Conservation (phyloP, 2,113 vertebrate species). For the Prunella himalayana region DNA sequence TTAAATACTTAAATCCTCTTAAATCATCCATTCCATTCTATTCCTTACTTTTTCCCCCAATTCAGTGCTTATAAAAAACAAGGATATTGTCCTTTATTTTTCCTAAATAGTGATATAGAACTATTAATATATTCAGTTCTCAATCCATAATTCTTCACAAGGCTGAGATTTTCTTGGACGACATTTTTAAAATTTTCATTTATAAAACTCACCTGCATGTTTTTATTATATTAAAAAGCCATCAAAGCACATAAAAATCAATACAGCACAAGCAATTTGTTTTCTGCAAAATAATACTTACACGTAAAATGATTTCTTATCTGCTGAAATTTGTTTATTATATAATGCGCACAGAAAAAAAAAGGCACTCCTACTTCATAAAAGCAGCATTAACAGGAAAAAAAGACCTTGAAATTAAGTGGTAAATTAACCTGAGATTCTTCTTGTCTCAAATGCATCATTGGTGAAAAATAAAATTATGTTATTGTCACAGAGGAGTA, state of each 20-base stretch:
- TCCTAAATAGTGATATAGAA: not conserved
- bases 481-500: not conserved
- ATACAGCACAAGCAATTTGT: not conserved
- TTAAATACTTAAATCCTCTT: conserved; percentile 30
- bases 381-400: not conserved
- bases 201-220: not conserved
- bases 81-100: not conserved
- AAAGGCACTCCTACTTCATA: not conserved
- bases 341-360: not conserved
- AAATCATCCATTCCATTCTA: not conserved
- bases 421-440: not conserved
- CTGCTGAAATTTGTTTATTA: not conserved
- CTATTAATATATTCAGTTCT: not conserved
- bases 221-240: not conserved
- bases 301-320: not conserved
- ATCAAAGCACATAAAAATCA: not conserved
- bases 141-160: not conserved
- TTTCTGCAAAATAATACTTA: not conserved
- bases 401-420: not conserved
- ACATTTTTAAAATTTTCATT: conserved; percentile 16
- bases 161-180: not conserved
- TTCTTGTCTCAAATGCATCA: not conserved
- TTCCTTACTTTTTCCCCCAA: not conserved
- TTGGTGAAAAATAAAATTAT: not conserved
- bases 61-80: conserved; percentile 20